Conservation (phyloP, 2,113 vertebrate species). For the Elachura formosa region DNA sequence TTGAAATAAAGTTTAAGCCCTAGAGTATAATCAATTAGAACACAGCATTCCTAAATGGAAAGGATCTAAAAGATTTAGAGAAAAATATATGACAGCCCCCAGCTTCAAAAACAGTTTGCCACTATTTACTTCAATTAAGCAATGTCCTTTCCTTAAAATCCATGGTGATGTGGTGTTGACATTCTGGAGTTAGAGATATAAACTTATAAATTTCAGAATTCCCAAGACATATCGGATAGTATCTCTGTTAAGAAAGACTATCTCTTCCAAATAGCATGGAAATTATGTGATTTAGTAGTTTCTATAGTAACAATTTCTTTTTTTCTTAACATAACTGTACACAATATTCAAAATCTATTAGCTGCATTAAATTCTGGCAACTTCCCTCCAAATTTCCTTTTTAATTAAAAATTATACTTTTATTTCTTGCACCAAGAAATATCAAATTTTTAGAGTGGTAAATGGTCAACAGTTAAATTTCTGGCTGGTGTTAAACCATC, state of each 20-base stretch:
- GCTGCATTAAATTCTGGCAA: background rate
- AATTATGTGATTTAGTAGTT: conserved; percentile 53
- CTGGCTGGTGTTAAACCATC: background rate
- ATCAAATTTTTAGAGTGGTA: background rate
- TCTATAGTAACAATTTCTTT: conserved; percentile 51
- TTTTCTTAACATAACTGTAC: conserved; percentile 38
- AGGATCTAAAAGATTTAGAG: background rate
- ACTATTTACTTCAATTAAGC: background rate
- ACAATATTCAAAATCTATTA: conserved; percentile 53
- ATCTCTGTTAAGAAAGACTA: conserved; percentile 20
- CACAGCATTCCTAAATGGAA: background rate
- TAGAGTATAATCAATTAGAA: background rate
- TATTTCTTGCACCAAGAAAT: background rate
- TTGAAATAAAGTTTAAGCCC: background rate
- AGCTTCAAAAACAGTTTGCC: background rate
- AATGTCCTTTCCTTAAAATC: background rate
- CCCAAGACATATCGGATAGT: background rate
- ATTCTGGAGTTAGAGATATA: background rate
- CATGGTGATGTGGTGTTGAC: background rate
- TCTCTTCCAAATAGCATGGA: conserved; percentile 5
- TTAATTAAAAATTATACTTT: background rate
- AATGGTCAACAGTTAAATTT: background rate
- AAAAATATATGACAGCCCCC: background rate
- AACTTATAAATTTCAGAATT: conserved; percentile 31
- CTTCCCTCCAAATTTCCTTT: background rate